Evolutionary conservation across 2,797 vertebrate species (phyloP).

Genomic region (Hippoglossus hippoglossus): DNA sequence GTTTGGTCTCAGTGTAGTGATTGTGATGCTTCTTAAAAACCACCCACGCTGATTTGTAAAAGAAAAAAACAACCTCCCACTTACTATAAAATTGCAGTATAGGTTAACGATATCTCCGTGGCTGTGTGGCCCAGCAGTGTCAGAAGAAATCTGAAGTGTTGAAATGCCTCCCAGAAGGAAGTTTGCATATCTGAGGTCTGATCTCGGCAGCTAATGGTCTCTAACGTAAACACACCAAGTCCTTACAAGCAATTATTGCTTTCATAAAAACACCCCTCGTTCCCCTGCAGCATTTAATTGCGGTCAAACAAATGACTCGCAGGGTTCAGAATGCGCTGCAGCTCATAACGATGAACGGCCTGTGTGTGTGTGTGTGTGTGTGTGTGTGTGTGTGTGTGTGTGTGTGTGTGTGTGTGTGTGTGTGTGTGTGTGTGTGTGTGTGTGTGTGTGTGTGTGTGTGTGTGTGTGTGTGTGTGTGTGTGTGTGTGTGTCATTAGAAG

Average conservation of each 20-base stretch:
- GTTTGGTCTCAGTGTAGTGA: conserved; percentile 7
- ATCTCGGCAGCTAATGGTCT: conserved; percentile 85
- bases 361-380: conserved; percentile 62
- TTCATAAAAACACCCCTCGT: conserved; percentile 83
- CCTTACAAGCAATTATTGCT: conserved; percentile 87
- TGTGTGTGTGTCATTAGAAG: conserved; percentile 54
- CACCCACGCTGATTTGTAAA: conserved; percentile 35
- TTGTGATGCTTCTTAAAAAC: conserved; percentile 21
- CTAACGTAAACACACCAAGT: conserved; percentile 84
- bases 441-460: conserved; percentile 55
- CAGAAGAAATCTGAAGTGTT: conserved; percentile 74
- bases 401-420: conserved; percentile 34
- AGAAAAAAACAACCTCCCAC: conserved; percentile 4
- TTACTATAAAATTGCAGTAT: conserved; percentile 46
- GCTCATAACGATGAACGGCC: conserved; percentile 61
- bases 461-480: conserved; percentile 62
- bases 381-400: conserved; percentile 58
- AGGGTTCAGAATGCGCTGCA: conserved; percentile 78
- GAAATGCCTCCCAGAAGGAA: conserved; percentile 82
- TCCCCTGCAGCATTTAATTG: conserved; percentile 85
- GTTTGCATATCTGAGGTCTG: conserved; percentile 86
- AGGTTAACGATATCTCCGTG: conserved; percentile 59
- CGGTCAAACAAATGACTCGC: conserved; percentile 84
- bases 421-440: conserved; percentile 54
- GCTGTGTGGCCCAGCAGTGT: conserved; percentile 68